Evolutionary conservation across 2,888 invertebrate genomes (phyloP).

Genomic region (Euspilapteryx auroguttella): DNA sequence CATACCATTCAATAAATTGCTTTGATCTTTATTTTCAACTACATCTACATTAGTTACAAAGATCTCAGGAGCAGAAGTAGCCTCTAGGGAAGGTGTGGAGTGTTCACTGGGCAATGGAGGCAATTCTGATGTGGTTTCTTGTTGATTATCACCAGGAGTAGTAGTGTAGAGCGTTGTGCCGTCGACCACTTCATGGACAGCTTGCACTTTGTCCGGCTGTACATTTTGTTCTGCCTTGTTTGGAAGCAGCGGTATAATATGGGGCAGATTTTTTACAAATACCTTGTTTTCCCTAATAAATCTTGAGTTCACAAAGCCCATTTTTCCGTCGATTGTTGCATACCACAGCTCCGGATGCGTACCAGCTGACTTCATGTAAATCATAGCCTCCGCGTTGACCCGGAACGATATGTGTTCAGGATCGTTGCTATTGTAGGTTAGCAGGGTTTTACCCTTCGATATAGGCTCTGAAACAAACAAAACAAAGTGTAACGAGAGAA

Average conservation of each 20-base stretch:
- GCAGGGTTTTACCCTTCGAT: conserved; percentile 62
- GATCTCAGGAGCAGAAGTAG: conserved; percentile 11
- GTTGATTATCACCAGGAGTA: conserved; percentile 3
- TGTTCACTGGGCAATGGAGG: not conserved
- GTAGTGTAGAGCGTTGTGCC: conserved; percentile 65
- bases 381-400: conserved; percentile 53
- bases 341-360: conserved; percentile 66
- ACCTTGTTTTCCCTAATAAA: conserved; percentile 65
- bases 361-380: conserved; percentile 74
- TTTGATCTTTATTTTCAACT: no score
- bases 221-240: conserved; percentile 11
- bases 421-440: conserved; percentile 59
- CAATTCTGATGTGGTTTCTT: not conserved
- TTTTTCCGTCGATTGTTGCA: conserved; percentile 66
- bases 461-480: conserved; percentile 54
- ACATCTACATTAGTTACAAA: conserved; percentile 12
- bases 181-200: conserved; percentile 61
- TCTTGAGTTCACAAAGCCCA: conserved; percentile 66
- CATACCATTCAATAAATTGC: no score
- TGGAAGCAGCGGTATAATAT: conserved; percentile 20
- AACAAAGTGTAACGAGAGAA: conserved; percentile 13
- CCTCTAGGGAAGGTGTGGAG: conserved; percentile 2
- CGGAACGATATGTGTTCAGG: conserved; percentile 64
- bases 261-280: conserved; percentile 25
- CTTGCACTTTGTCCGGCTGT: conserved; percentile 39